Evolutionary conservation across 2,797 vertebrate genomes (phyloP).

Genomic region (Crocidura indochinensis): DNA sequence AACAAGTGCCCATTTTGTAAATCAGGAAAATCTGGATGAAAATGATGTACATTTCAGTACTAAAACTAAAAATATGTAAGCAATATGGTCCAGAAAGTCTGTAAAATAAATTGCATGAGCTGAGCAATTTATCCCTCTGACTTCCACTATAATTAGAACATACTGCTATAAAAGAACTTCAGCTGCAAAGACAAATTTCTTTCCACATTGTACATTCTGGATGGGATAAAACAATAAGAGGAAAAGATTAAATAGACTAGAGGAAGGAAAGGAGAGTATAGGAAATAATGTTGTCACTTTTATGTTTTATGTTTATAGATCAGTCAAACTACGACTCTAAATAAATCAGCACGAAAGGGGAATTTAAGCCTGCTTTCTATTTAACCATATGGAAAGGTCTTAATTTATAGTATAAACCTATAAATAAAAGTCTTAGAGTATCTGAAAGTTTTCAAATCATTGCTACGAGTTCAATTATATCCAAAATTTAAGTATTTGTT

Average conservation of each 20-base stretch:
- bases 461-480: background rate
- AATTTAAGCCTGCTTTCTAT: constrained; percentile 6
- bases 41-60: constrained; percentile 49
- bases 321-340: constrained; percentile 16
- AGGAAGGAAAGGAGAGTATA: constrained; percentile 12
- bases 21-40: constrained; percentile 54
- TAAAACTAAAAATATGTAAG: constrained; percentile 68
- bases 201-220: background rate
- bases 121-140: constrained; percentile 58
- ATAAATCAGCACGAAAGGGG: background rate
- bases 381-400: background rate
- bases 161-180: constrained; percentile 45
- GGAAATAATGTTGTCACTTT: constrained; percentile 7
- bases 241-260: constrained; percentile 13
- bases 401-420: no score
- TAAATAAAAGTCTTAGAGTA: background rate
- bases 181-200: constrained; percentile 67
- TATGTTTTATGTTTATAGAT: constrained; percentile 7
- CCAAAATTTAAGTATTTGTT: constrained; percentile 20
- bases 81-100: constrained; percentile 58
- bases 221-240: background rate
- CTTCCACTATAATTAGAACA: constrained; percentile 62
- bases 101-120: constrained; percentile 22
- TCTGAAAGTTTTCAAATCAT: constrained; percentile 30
- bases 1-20: constrained; percentile 52